These are phyloP conservation scores for Drosophila virilis DNA, from an alignment of 1,140 invertebrate genomes.

Conservation along the genomic window DNA sequence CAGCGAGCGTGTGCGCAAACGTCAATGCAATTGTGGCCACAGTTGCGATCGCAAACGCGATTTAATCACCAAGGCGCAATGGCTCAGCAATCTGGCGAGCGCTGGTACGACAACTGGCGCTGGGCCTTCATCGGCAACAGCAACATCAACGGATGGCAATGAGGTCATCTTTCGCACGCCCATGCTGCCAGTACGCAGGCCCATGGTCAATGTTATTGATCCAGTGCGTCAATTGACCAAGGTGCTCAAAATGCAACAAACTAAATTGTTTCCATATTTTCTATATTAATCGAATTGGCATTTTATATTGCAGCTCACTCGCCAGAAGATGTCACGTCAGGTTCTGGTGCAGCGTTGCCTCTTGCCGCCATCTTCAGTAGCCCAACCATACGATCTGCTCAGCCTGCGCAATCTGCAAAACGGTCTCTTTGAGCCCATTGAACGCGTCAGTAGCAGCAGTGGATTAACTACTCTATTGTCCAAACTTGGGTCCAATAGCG, in stretches of 20 bases:
- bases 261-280: not conserved
- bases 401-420: slow-evolving; percentile 62
- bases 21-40: slow-evolving; percentile 79
- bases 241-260: slow-evolving; percentile 28
- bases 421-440: slow-evolving; percentile 66
- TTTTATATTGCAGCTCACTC: slow-evolving; percentile 52
- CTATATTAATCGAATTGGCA: not conserved
- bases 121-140: slow-evolving; percentile 2
- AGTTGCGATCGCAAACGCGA: slow-evolving; percentile 76
- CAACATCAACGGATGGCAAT: slow-evolving; percentile 2
- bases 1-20: slow-evolving; percentile 76
- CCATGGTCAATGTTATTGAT: slow-evolving; percentile 68
- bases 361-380: slow-evolving; percentile 47
- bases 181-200: slow-evolving; percentile 68
- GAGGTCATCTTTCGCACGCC: slow-evolving; percentile 72
- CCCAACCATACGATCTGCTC: slow-evolving; percentile 61
- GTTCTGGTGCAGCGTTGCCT: slow-evolving; percentile 75
- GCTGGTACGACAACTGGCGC: not conserved
- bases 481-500: not conserved
- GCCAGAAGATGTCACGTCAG: slow-evolving; percentile 72
- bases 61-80: slow-evolving; percentile 61
- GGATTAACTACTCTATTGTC: not conserved
- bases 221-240: slow-evolving; percentile 65
- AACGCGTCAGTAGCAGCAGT: slow-evolving; percentile 21
- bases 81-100: slow-evolving; percentile 42